Percentiles rank a stretch among this genome's conserved stretches.
phyloP scores from a whole-genome alignment of 2,113 vertebrate species.

The Meleagris gallopavo region DNA sequence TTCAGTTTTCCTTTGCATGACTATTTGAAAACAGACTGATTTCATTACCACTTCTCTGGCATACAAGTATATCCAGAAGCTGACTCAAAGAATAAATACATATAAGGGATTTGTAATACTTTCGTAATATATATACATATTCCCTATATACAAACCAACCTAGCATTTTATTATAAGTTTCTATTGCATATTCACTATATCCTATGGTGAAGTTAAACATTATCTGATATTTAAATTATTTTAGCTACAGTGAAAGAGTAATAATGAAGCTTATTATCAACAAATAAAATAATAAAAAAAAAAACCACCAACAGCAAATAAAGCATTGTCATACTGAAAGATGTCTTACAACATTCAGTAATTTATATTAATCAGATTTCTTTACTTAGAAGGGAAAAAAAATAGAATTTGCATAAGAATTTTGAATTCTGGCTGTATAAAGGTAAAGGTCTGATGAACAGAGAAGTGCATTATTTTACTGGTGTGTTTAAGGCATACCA shows the following conservation, averaged over 20 bases:
- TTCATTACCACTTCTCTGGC: neutral
- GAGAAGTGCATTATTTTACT: neutral
- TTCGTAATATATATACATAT: neutral
- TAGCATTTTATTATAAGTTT: neutral
- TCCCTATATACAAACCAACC: neutral
- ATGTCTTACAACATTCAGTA: rapidly evolving
- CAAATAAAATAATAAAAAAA: neutral
- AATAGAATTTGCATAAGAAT: neutral
- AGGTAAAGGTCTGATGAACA: neutral
- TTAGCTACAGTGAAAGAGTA: neutral
- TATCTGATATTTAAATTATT: neutral
- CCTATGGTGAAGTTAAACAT: neutral
- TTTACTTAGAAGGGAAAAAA: neutral
- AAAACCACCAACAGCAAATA: neutral
- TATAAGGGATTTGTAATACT: neutral
- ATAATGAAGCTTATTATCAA: neutral
- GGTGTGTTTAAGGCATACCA: neutral
- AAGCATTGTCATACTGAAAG: neutral
- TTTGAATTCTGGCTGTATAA: neutral
- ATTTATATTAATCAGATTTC: neutral
- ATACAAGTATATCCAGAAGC: neutral
- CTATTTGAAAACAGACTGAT: neutral
- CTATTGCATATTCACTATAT: neutral
- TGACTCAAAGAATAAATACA: neutral
- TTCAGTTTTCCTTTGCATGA: neutral